Base-by-base conservation (phyloP, 35 echinoderm and acorn worm genomes). In the Heliocidaris erythrogramma region DNA sequence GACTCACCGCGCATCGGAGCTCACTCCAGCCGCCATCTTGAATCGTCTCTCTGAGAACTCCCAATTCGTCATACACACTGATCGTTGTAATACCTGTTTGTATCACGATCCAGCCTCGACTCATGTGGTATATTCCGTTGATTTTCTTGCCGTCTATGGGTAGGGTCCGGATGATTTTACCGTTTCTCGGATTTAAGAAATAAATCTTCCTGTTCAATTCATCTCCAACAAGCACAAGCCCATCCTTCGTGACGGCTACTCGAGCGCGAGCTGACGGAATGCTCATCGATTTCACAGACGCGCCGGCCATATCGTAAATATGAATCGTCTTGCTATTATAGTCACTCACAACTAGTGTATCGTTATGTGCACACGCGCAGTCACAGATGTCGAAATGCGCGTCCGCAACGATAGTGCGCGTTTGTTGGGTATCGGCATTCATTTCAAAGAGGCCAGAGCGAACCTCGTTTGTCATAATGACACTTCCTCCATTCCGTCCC, bases 391-490 rank as follows among this genome's bases (percentile, higher is more conserved):
- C 91, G 49, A 52, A 92, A 24, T 92, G 47, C 48, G 91, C 48
- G 91, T 92, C 49, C 9, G 9, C 50, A 59, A 92, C 9, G 31
- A 92, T 30, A 7, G 49, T 30, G 9, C 49, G 47, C 47, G 91
- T 42, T 59, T 92, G 91, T 30, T 92, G 31, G 31, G 91, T 52
- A 30, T 92, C 49, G 91, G 48, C 18, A 59, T 92, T 59, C 32
- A 59, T 92, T 92, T 92, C 91, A 48, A 52, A 92, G 14, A 92
- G 91, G 13, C 91, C 49, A 13, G 91, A 92, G n/a, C 91, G 48
- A 30, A 92, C 29, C 91, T 92, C 91, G 91, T 92, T 92, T 2
- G 91, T 92, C 91, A 92, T 92, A 13, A 92, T 92, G 31, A 92
- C 49, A 30, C 48, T 59, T 49, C 48, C 50, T 16, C 21, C 14